Evolutionary conservation across 2,113 vertebrate genomes (phyloP), one percentile per base, ranked within the genome.

Genomic region (Aegypius monachus): DNA sequence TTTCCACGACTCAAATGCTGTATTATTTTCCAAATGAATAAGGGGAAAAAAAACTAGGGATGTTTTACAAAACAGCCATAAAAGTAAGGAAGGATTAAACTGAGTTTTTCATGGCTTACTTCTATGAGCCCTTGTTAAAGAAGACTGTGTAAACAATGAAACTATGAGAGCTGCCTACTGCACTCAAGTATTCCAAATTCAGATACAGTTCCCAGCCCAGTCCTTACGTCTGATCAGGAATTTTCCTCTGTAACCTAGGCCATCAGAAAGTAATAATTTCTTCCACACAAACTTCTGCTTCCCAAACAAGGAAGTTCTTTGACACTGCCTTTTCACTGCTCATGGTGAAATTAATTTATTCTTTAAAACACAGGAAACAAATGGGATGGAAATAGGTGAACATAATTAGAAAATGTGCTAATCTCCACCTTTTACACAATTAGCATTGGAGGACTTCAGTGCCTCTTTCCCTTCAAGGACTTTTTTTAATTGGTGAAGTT

Each of bases 11-110:
- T 8, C 25, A 59, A 71, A 66, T 11, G 2, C 17, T 62, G 10
- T 18, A 48, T 42, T 48, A 29, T 81, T 88, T 84, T 80, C 59
- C 43, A 27, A 74, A 78, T 52, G 5, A 78, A 31, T 36, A 66
- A 55, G 12, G 7, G 5, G 1, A 15, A 40, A 63, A 16, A 16
- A 48, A 40, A 1, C 0, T 7, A 53, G 5, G 32, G 15, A 56
- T 67, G 7, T 47, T 55, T 87, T 25, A 1, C 34, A 63, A 61
- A 52, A 15, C 3, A 83, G 3, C 17, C 6, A 40, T 50, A 67
- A 74, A 78, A 34, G 2, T 36, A 48, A 42, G 7, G 19, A 86
- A 62, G 13, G 5, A 89, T 74, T 83, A 83, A 83, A 62, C 0
- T 71, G n/a, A 74, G 13, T 38, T 62, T 95, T 78, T 68, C 21